phyloP scores from a whole-genome alignment of 2,797 vertebrate species.

The Discoglossus pictus region DNA sequence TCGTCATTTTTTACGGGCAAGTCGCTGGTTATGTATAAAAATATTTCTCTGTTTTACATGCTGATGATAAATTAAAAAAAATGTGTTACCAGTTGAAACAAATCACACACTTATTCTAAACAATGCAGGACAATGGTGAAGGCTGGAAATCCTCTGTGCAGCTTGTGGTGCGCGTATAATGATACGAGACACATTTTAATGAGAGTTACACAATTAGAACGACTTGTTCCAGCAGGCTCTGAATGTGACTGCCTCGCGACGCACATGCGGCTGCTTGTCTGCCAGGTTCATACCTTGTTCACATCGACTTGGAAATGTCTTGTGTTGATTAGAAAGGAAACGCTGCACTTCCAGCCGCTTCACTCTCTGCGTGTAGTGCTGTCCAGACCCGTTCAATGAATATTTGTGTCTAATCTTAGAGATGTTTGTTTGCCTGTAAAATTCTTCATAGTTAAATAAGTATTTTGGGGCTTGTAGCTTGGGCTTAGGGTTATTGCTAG shows the following conservation, averaged over 20 bases:
- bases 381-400: constrained; percentile 65
- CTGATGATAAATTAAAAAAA: no score
- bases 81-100: no score
- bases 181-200: constrained; percentile 26
- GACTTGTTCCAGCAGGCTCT: constrained; percentile 35
- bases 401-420: constrained; percentile 63
- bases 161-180: constrained; percentile 8
- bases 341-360: constrained; percentile 60
- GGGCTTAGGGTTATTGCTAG: no score
- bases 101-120: no score
- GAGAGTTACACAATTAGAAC: constrained; percentile 22
- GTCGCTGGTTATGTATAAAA: no score
- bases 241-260: constrained; percentile 47
- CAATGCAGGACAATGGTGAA: not conserved
- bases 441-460: not conserved
- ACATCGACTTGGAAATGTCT: constrained; percentile 65
- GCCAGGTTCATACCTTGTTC: constrained; percentile 59
- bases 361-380: constrained; percentile 56
- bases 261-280: constrained; percentile 61
- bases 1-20: no score
- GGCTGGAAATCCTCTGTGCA: not conserved
- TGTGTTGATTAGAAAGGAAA: constrained; percentile 60
- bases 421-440: constrained; percentile 62
- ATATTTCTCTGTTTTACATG: no score
- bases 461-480: no score